Percentiles rank a stretch among this genome's conserved stretches.
These are phyloP conservation scores for Zygogramma bicolorata DNA, from an alignment of 2,888 invertebrate genomes.

Conservation along the genomic window DNA sequence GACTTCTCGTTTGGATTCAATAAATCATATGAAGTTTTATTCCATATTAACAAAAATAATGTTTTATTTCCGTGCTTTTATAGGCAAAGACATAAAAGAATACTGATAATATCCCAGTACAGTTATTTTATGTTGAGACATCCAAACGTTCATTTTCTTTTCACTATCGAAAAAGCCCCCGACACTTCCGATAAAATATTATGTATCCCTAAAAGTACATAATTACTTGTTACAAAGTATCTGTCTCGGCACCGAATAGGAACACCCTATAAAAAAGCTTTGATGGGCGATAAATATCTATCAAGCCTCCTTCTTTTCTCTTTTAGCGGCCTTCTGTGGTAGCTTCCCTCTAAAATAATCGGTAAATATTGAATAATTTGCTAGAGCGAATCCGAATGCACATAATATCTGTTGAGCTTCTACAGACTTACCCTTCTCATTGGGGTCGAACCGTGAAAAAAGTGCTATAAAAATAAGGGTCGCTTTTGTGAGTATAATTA, in stretches of 20 bases:
- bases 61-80: too few relatives aligned
- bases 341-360: background rate
- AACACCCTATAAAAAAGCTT: background rate
- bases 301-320: background rate
- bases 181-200: background rate
- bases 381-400: conserved; percentile 2
- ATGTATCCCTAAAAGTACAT: background rate
- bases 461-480: conserved; percentile 24
- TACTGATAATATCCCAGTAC: too few relatives aligned
- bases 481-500: conserved; percentile 43
- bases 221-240: background rate
- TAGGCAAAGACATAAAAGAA: too few relatives aligned
- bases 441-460: background rate
- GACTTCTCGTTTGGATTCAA: too few relatives aligned
- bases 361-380: background rate
- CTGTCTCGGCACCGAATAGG: background rate
- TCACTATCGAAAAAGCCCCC: background rate
- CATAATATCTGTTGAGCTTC: conserved; percentile 16
- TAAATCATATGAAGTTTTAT: too few relatives aligned
- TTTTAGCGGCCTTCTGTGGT: background rate
- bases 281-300: background rate
- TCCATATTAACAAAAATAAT: too few relatives aligned
- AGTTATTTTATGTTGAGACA: too few relatives aligned
- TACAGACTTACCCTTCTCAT: background rate
- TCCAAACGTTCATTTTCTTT: background rate